Conservation (phyloP, 2,113 vertebrate genomes). For the Theristicus caerulescens region DNA sequence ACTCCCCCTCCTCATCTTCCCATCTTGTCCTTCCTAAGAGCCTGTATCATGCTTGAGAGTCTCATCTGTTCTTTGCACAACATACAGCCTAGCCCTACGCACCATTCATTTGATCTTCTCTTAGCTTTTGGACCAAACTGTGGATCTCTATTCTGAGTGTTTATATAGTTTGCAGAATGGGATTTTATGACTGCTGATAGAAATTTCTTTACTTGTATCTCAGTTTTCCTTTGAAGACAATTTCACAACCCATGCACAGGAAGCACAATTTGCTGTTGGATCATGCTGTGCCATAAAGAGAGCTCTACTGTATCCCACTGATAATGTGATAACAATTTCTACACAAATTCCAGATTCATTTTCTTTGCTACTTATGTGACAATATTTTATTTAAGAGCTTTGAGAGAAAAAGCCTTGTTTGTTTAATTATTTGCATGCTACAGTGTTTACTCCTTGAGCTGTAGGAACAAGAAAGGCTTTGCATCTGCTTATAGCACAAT, state of each 20-base stretch:
- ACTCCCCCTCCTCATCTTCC: not conserved
- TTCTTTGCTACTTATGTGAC: not conserved
- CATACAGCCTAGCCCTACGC: accelerated
- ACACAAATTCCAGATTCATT: not conserved
- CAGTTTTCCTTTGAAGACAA: not conserved
- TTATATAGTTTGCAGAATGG: not conserved
- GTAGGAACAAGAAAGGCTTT: not conserved
- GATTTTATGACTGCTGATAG: not conserved
- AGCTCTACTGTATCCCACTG: not conserved
- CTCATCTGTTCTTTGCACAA: not conserved
- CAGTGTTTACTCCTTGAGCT: not conserved
- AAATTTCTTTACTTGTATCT: not conserved
- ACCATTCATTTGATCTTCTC: not conserved
- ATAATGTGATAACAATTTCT: not conserved
- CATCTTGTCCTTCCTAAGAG: not conserved
- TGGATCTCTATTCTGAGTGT: not conserved
- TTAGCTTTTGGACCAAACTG: not conserved
- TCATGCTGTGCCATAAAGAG: not conserved
- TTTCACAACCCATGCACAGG: not conserved
- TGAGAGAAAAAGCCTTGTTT: not conserved
- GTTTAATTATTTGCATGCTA: not conserved
- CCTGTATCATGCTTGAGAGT: not conserved
- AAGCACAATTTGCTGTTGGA: not conserved
- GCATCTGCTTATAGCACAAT: not conserved
- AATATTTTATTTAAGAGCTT: not conserved